phyloP scores from a whole-genome alignment of 1,140 invertebrate genomes.

The Drosophila suzukii region DNA sequence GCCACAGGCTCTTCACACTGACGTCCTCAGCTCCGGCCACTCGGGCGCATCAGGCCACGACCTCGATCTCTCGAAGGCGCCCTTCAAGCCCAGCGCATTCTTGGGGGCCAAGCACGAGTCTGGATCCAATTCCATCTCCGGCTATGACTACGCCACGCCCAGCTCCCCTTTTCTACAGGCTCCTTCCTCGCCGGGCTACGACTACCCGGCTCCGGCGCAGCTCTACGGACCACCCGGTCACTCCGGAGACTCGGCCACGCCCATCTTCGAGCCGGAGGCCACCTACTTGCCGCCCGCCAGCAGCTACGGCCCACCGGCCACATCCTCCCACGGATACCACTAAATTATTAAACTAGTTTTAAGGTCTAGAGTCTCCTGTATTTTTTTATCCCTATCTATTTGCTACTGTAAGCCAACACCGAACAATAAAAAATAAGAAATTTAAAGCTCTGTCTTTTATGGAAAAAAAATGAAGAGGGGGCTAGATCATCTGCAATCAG shows the following conservation, averaged over 20 bases:
- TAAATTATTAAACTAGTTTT: constrained; percentile 55
- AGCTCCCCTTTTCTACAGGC: constrained; percentile 54
- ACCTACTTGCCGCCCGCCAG: constrained; percentile 61
- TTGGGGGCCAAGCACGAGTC: constrained; percentile 69
- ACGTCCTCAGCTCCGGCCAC: constrained; percentile 18
- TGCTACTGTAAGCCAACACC: constrained; percentile 15
- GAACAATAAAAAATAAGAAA: constrained; percentile 14
- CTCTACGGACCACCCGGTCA: constrained; percentile 67
- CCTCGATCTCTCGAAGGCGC: constrained; percentile 56
- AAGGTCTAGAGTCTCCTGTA: constrained; percentile 1
- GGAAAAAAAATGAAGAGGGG: no score
- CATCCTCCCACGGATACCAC: constrained; percentile 62
- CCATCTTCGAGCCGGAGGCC: constrained; percentile 70
- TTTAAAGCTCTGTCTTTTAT: not conserved
- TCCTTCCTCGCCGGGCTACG: constrained; percentile 63
- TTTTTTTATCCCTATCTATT: constrained; percentile 26
- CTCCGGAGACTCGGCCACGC: constrained; percentile 69
- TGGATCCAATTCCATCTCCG: constrained; percentile 25
- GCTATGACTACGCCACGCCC: constrained; percentile 68
- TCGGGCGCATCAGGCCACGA: not conserved
- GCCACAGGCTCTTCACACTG: constrained; percentile 68
- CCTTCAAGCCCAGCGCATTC: constrained; percentile 78
- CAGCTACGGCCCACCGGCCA: constrained; percentile 52
- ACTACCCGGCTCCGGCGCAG: constrained; percentile 54
- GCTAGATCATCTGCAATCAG: not conserved